Conservation (phyloP, 2,888 invertebrate genomes). For the Axea sp. region DNA sequence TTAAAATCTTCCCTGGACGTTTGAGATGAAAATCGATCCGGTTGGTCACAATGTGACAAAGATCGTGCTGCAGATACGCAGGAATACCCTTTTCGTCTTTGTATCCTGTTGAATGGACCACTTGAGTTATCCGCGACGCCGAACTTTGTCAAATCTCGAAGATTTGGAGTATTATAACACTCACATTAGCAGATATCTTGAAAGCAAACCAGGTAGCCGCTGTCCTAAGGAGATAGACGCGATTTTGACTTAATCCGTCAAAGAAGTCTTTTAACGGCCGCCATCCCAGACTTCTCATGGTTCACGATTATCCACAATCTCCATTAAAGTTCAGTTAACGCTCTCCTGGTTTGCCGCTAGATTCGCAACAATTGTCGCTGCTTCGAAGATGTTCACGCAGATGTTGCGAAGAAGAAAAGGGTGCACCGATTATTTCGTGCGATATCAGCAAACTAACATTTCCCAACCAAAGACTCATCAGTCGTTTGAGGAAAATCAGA, state of each 20-base stretch:
- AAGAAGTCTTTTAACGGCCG: constrained; percentile 76
- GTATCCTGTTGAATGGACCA: constrained; percentile 52
- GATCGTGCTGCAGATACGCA: constrained; percentile 62
- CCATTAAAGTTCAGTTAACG: constrained; percentile 79
- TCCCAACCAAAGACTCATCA: constrained; percentile 27
- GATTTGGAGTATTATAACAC: constrained; percentile 71
- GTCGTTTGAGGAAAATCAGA: constrained; percentile 6
- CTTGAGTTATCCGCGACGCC: constrained; percentile 54
- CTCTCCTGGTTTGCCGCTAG: constrained; percentile 72
- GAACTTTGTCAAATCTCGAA: constrained; percentile 60
- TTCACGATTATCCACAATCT: constrained; percentile 76
- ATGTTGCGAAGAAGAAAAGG: constrained; percentile 41
- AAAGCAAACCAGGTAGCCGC: constrained; percentile 64
- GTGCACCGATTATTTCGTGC: constrained; percentile 22
- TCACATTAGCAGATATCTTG: constrained; percentile 64
- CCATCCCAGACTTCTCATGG: constrained; percentile 58
- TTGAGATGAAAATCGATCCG: constrained; percentile 44
- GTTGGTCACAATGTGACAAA: constrained; percentile 58
- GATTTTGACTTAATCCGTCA: constrained; percentile 78
- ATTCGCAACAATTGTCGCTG: constrained; percentile 37
- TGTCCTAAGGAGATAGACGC: constrained; percentile 69
- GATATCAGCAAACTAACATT: neutral
- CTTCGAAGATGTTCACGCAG: constrained; percentile 37
- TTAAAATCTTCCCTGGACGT: constrained; percentile 21
- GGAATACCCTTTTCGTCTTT: constrained; percentile 54